Conservation (phyloP, 2,113 vertebrate species). For the Thamnaconus septentrionalis region DNA sequence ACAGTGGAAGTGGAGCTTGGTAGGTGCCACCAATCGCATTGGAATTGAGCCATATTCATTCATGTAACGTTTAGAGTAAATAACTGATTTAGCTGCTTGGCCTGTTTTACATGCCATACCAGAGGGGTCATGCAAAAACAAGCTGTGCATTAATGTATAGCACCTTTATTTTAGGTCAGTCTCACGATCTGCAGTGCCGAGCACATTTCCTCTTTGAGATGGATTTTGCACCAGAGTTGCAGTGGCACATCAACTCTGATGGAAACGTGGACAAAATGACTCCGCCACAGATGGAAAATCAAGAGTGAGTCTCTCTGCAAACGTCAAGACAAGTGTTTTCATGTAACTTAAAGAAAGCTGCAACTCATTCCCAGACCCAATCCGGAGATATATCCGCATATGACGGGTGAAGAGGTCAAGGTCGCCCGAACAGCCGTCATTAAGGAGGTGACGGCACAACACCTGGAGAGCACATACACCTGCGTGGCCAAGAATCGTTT, state of each 20-base stretch:
- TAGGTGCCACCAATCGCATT: constrained; percentile 22
- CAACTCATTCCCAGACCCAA: constrained; percentile 29
- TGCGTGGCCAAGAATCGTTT: constrained; percentile 81
- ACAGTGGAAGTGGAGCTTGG: constrained; percentile 58
- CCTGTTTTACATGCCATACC: too few species aligned
- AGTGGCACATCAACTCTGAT: constrained; percentile 71
- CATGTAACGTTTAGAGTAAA: not conserved
- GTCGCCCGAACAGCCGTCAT: constrained; percentile 56
- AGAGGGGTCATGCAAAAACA: not conserved
- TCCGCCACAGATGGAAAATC: constrained; percentile 19
- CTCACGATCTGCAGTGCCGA: constrained; percentile 74
- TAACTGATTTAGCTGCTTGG: too few species aligned
- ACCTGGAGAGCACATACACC: constrained; percentile 75
- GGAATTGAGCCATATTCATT: not conserved
- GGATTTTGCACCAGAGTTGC: constrained; percentile 38
- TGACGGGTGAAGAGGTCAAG: constrained; percentile 5
- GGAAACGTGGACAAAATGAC: constrained; percentile 44
- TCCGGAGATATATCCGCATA: too few species aligned
- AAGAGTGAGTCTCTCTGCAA: constrained; percentile 34
- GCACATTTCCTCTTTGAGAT: constrained; percentile 78
- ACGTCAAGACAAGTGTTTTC: not conserved
- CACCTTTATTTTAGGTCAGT: constrained; percentile 67
- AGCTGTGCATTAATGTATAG: not conserved
- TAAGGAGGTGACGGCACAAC: constrained; percentile 69
- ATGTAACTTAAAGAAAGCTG: not conserved